Base-by-base conservation (phyloP, 1,140 invertebrate species). In the Cecropterus lyciades region DNA sequence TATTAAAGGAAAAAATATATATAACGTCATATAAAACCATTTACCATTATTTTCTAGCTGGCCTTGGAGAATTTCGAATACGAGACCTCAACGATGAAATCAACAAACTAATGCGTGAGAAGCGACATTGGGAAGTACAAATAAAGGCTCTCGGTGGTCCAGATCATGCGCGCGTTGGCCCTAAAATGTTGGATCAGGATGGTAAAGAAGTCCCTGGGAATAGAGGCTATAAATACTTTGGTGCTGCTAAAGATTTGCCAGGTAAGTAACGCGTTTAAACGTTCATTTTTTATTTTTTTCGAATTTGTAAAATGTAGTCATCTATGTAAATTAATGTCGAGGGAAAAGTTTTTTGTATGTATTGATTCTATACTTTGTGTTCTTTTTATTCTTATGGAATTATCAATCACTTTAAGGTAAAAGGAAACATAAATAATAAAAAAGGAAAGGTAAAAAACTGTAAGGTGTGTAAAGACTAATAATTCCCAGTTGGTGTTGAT, bases 1-100 rank as follows among this genome's bases (percentile, higher is more conserved):
- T 24, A 24, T 24, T 24, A 24, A 24, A 24, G n/a, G n/a, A n/a
- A n/a, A n/a, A n/a, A 24, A 24, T 24, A 24, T 24, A 1, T 24
- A 24, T 5, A 24, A 24, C 5, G 5, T 24, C 15, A 6, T 46
- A 1, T 46, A 16, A 16, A 14, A 24, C 17, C 40, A 45, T 11
- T 11, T 15, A 51, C 15, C 52, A 33, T 55, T 40, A 43, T 70
- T 69, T 76, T 63, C 1, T 71, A 96, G 99, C 99, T 79, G 99
- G 99, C 73, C 93, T 99, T 0, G 99, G 99, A 0, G 99, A 99
- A 93, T 99, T 99, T 86, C 95, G 99, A 37, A 98, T 99, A 72
- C 93, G 99, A 30, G 99, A 99, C 92, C 92, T 99, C 0, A 99
- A 99, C 89, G 99, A 99, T 93, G 99, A 99, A 93, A 99, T 99